Conservation (phyloP, 2,888 invertebrate genomes). For the Hesperia comma region DNA sequence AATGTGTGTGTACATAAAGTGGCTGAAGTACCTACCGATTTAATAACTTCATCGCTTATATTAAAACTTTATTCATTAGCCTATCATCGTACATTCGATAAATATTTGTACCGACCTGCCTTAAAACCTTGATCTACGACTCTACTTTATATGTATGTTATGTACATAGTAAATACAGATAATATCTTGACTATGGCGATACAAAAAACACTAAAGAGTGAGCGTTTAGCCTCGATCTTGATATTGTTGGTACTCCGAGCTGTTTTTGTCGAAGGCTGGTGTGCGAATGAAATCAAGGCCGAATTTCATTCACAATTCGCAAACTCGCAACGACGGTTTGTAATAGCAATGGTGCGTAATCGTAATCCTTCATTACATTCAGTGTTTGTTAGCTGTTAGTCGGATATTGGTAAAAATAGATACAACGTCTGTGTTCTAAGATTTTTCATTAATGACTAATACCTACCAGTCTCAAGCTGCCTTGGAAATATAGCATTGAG, state of each 20-base stretch:
- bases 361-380: slow-evolving; percentile 9
- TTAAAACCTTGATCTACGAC: too few species aligned
- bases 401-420: too few species aligned
- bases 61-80: too few species aligned
- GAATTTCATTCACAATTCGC: slow-evolving; percentile 38
- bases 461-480: not conserved
- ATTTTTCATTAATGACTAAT: too few species aligned
- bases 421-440: too few species aligned
- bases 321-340: slow-evolving; percentile 12
- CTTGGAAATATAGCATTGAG: not conserved
- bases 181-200: slow-evolving; percentile 17
- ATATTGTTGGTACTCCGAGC: slow-evolving; percentile 20
- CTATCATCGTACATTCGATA: too few species aligned
- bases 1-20: too few species aligned
- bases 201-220: slow-evolving; percentile 6
- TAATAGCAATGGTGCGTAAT: slow-evolving; percentile 23
- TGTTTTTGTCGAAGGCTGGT: slow-evolving; percentile 31
- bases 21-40: too few species aligned
- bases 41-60: too few species aligned
- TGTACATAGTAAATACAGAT: not conserved
- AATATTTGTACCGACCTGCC: too few species aligned
- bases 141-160: too few species aligned
- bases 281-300: slow-evolving; percentile 37
- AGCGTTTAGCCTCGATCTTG: slow-evolving; percentile 33
- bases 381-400: not conserved